phyloP scores from a whole-genome alignment of 2,888 invertebrate genomes.

The Polydrusus tereticollis region DNA sequence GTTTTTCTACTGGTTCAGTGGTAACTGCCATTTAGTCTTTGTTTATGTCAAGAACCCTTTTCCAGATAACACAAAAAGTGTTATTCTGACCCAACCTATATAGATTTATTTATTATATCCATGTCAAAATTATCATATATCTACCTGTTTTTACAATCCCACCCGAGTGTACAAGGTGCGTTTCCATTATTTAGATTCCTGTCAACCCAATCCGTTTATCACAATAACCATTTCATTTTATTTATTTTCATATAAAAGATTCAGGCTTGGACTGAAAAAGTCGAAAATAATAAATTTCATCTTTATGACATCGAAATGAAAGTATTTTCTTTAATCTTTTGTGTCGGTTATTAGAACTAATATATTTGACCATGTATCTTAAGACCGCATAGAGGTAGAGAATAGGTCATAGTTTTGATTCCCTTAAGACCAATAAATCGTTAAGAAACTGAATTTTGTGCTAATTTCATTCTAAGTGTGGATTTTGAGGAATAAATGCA shows the following conservation, averaged over 20 bases:
- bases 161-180: conserved; percentile 20
- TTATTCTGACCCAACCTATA: conserved; percentile 11
- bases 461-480: no score
- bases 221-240: conserved; percentile 37
- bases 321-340: conserved; percentile 24
- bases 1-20: no score
- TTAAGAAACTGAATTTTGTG: not conserved
- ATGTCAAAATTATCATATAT: conserved; percentile 40
- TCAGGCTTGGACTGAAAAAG: conserved; percentile 27
- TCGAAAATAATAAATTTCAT: conserved; percentile 34
- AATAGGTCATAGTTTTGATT: not conserved
- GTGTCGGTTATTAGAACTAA: conserved; percentile 26
- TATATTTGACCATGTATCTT: conserved; percentile 3
- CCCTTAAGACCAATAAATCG: conserved; percentile 5
- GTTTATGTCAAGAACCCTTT: not conserved
- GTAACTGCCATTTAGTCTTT: no score
- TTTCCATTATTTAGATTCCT: conserved; percentile 38
- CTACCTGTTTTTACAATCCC: conserved; percentile 39
- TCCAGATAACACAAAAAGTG: not conserved
- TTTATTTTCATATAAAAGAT: conserved; percentile 37
- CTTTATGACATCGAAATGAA: conserved; percentile 31
- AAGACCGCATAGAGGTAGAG: not conserved
- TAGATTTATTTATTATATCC: conserved; percentile 25
- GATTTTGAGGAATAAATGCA: no score
- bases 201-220: conserved; percentile 37